A percentile compares a stretch with the other conserved stretches of the same genome.
Conservation (phyloP, 64 coral and sea anemone genomes). For the Actinia tenebrosa region DNA sequence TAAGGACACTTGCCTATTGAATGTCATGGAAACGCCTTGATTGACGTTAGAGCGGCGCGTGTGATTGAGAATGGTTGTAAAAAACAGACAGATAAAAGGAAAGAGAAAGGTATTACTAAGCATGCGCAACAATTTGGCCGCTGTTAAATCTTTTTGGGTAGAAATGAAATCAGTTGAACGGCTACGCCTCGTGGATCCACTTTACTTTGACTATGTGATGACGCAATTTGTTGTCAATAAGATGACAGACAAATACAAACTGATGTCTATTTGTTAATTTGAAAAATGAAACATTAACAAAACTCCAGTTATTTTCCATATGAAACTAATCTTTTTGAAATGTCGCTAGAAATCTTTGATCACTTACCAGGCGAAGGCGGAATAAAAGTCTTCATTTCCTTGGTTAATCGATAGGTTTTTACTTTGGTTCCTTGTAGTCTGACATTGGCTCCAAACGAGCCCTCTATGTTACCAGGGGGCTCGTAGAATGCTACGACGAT, state of each 20-base stretch:
- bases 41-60: too few relatives aligned
- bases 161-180: too few relatives aligned
- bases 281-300: too few relatives aligned
- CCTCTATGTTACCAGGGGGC: conserved; percentile 93
- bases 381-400: conserved; percentile 40
- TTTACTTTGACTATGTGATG: too few relatives aligned
- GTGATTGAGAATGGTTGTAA: too few relatives aligned
- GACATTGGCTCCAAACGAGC: conserved; percentile 78
- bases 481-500: conserved; percentile 95
- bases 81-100: not conserved
- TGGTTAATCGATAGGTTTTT: conserved; percentile 30
- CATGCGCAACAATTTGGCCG: too few relatives aligned
- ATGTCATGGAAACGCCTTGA: not conserved
- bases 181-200: too few relatives aligned
- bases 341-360: not conserved
- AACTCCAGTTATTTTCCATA: not conserved
- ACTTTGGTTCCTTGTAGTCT: conserved; percentile 45
- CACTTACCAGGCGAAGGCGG: conserved; percentile 73
- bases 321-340: too few relatives aligned
- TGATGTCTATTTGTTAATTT: too few relatives aligned
- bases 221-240: too few relatives aligned
- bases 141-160: too few relatives aligned
- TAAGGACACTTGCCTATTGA: not conserved
- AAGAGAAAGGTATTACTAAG: not conserved
- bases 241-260: too few relatives aligned